phyloP scores from a whole-genome alignment of 2,888 invertebrate genomes.

The Drosophila anomalata region DNA sequence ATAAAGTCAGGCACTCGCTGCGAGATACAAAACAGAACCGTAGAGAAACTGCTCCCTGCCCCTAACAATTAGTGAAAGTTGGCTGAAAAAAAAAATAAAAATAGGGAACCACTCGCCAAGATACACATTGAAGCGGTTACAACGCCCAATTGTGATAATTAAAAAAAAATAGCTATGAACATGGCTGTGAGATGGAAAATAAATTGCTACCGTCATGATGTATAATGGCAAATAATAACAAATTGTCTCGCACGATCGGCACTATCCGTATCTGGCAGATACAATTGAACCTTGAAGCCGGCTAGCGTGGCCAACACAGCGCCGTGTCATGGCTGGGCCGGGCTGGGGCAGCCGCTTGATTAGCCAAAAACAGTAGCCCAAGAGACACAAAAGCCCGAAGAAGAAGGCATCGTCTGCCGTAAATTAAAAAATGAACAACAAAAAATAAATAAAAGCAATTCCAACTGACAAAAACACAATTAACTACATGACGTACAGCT shows the following conservation, averaged over 20 bases:
- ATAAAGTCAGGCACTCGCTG: constrained; percentile 15
- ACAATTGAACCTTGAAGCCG: constrained; percentile 72
- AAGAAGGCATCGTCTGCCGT: constrained; percentile 28
- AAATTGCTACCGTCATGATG: constrained; percentile 69
- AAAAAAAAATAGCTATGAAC: constrained; percentile 48
- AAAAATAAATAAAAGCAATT: constrained; percentile 53
- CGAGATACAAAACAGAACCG: constrained; percentile 11
- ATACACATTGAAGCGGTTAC: constrained; percentile 42
- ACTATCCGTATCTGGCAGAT: constrained; percentile 49
- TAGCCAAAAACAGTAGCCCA: constrained; percentile 45
- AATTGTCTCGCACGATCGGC: constrained; percentile 68
- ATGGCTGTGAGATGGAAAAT: constrained; percentile 23
- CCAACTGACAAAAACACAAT: constrained; percentile 67
- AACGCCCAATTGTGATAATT: constrained; percentile 62
- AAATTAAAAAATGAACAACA: constrained; percentile 21
- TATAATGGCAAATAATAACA: constrained; percentile 75
- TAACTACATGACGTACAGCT: constrained; percentile 52
- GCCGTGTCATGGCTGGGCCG: constrained; percentile 44
- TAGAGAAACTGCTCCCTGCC: constrained; percentile 15
- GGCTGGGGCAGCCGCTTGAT: constrained; percentile 44
- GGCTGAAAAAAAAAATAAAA: constrained; percentile 6
- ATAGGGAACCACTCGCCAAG: constrained; percentile 18
- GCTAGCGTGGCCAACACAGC: constrained; percentile 49
- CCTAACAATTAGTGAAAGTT: constrained; percentile 36
- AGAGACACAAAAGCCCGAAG: constrained; percentile 6